Conservation (phyloP, 2,113 vertebrate genomes). For the Stigmatopora nigra region DNA sequence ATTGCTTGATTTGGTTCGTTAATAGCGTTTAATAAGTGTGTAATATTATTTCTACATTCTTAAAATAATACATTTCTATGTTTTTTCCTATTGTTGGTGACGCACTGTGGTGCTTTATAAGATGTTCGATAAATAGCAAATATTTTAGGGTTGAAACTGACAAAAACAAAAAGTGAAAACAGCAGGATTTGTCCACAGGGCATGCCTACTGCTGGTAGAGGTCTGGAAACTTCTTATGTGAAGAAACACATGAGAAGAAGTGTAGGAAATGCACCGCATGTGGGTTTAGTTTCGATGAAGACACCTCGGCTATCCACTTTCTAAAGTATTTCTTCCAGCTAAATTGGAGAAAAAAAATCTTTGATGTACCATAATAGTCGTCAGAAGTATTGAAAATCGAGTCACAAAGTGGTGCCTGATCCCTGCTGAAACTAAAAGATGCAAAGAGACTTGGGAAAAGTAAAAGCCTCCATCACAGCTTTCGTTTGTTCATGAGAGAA, state of each 20-base stretch:
- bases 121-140: slow-evolving; percentile 2
- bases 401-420: background rate
- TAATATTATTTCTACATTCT: no score
- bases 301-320: slow-evolving; percentile 1
- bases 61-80: no score
- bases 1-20: no score
- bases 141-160: slow-evolving; percentile 12
- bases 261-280: slow-evolving; percentile 7
- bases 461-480: background rate
- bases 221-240: slow-evolving; percentile 11
- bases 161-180: slow-evolving; percentile 3
- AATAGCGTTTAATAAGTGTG: no score
- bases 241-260: slow-evolving; percentile 2
- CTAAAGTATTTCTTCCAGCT: background rate
- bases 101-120: background rate
- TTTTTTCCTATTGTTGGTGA: background rate
- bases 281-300: slow-evolving; percentile 9
- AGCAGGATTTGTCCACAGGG: background rate
- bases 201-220: slow-evolving; percentile 1
- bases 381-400: background rate
- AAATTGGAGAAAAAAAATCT: background rate
- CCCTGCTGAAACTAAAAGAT: background rate
- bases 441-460: background rate
- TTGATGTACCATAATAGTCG: background rate
- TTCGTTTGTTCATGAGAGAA: slow-evolving; percentile 7